Conservation (phyloP, 1,140 invertebrate genomes). For the Sinella curviseta region DNA sequence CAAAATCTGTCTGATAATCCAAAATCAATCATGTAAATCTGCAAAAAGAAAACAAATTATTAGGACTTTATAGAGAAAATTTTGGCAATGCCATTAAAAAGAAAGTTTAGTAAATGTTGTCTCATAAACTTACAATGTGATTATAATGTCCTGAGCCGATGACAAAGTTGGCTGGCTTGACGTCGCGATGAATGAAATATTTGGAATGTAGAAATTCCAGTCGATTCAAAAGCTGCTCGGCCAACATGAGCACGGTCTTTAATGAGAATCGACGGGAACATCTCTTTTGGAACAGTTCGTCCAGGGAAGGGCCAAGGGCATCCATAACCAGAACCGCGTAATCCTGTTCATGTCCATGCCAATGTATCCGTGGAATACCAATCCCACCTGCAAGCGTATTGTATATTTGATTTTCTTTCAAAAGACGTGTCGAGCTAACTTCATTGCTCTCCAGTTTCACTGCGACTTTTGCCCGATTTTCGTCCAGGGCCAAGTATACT, state of each 20-base stretch:
- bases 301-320: constrained; percentile 64
- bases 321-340: constrained; percentile 57
- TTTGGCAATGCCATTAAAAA: too few species aligned
- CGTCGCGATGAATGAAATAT: constrained; percentile 65
- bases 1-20: constrained; percentile 68
- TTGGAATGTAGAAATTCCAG: constrained; percentile 66
- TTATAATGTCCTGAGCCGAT: too few species aligned
- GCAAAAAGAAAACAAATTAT: neutral
- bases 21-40: constrained; percentile 64
- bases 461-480: neutral
- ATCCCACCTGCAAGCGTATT: neutral
- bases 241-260: constrained; percentile 68
- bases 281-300: constrained; percentile 69
- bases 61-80: neutral
- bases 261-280: constrained; percentile 64
- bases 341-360: neutral
- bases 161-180: constrained; percentile 69
- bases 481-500: neutral
- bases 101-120: neutral
- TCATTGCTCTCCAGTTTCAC: neutral
- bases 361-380: neutral
- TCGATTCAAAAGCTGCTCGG: constrained; percentile 59
- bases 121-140: too few species aligned
- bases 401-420: too few species aligned
- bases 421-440: neutral